Evolutionary conservation across 1,140 invertebrate species (phyloP), one percentile per base, ranked within the genome.

Genomic region (Achatina immaculata): DNA sequence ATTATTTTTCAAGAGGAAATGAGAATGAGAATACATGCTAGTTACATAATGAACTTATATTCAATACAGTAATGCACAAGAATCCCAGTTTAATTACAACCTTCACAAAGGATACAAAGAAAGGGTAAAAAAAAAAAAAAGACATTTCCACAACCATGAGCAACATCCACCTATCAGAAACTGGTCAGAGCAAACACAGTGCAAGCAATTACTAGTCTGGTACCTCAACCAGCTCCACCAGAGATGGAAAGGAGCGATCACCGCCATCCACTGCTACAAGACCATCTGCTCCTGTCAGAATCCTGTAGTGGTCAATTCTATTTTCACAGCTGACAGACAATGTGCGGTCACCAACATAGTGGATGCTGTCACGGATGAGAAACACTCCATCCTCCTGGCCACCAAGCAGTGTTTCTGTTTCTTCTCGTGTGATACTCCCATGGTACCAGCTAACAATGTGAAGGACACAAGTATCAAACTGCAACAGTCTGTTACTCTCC

Each of bases 331-430:
- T 95, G 34, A 94, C 95, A 91, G 98, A 99, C 21, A 99, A 93
- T 58, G 98, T 99, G 90, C 98, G 99, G 93, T 99, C 98, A 69
- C 98, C 98, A 36, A 98, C 98, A 92, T 97, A 99, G 92, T 99
- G 99, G 43, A 97, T 99, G 81, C 97, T 99, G 92, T 99, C 98
- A 83, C 98, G 94, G 73, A 99, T 96, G 82, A 99, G 94, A 92
- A 99, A 99, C 55, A 98, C 94, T 24, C 98, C 98, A 92, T 99
- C 97, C 84, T 95, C 88, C 89, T 62, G 80, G 62, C 78, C 69
- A 11, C 48, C 75, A 69, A 99, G 93, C 82, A 98, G 92, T 87
- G 95, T 93, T 92, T 99, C 98, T 0, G 98, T 98, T 87, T 96
- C 94, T 90, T 99, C 98, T 62, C 98, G 93, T 7, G 96, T 96